Percentiles rank a stretch among this genome's conserved stretches.
Evolutionary conservation across 2,113 vertebrate genomes (phyloP).

Genomic region (Tupaia chinensis): DNA sequence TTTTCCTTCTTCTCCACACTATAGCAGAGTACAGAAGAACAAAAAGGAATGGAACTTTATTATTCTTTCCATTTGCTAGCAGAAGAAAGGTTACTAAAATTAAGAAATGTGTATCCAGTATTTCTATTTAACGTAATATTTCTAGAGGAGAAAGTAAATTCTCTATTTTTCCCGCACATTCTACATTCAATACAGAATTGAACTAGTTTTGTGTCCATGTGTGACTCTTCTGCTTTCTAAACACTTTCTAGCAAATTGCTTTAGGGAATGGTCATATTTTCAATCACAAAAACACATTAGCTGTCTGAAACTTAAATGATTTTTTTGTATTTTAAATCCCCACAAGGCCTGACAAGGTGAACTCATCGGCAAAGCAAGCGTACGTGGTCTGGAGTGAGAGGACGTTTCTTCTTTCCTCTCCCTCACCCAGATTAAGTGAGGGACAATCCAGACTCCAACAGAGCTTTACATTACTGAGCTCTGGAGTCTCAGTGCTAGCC

Average conservation of each 20-base stretch:
- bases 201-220: background rate
- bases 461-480: too few relatives aligned
- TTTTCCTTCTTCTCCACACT: background rate
- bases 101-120: background rate
- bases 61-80: background rate
- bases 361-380: background rate
- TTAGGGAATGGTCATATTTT: constrained; percentile 60
- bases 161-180: background rate
- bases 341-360: constrained; percentile 13
- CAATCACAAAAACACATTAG: constrained; percentile 45
- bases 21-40: background rate
- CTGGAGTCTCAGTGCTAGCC: background rate
- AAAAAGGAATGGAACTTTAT: background rate
- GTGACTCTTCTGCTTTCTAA: constrained; percentile 51
- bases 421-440: background rate
- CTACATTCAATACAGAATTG: background rate
- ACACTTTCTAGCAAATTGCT: constrained; percentile 57
- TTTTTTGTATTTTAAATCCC: constrained; percentile 20
- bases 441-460: background rate
- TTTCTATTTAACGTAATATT: background rate
- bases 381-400: background rate
- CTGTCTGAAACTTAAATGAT: constrained; percentile 16
- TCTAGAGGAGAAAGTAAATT: background rate
- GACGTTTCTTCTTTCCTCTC: background rate
- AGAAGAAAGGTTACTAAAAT: constrained; percentile 36